phyloP scores from a whole-genome alignment of 2,113 vertebrate species.

The Apodemus sylvaticus region DNA sequence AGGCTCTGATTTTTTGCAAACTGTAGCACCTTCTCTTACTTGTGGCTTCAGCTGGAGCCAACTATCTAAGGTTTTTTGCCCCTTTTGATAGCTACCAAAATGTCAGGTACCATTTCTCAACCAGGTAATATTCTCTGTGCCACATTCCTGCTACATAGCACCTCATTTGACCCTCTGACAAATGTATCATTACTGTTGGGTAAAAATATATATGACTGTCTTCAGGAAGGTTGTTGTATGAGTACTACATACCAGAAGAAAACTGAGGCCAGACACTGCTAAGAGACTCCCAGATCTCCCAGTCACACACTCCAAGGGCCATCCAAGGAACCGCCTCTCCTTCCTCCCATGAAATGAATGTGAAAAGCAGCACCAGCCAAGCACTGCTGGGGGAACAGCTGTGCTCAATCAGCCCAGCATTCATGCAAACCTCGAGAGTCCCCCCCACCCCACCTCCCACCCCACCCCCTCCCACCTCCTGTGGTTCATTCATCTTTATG shows the following conservation, averaged over 20 bases:
- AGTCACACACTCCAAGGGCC: neutral
- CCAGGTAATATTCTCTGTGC: neutral
- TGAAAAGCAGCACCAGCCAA: conserved; percentile 37
- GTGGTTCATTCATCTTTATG: neutral
- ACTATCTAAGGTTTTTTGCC: neutral
- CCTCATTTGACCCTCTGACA: neutral
- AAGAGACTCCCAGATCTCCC: neutral
- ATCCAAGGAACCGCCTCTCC: neutral
- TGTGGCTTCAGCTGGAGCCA: neutral
- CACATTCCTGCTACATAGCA: neutral
- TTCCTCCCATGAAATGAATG: neutral
- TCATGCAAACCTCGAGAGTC: neutral
- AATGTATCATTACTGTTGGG: neutral
- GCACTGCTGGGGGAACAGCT: neutral
- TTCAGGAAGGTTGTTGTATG: neutral
- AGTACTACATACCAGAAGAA: conserved; percentile 10
- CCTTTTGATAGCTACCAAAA: neutral
- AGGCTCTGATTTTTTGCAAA: neutral
- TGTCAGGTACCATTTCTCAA: neutral
- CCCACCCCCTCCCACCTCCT: neutral
- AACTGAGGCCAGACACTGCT: conserved; percentile 32
- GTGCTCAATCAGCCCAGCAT: neutral
- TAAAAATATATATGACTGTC: neutral
- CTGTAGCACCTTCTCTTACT: neutral
- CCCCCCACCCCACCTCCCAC: neutral